Evolutionary conservation across 2,797 vertebrate genomes (phyloP).

Genomic region (Syndactyla subalaris): DNA sequence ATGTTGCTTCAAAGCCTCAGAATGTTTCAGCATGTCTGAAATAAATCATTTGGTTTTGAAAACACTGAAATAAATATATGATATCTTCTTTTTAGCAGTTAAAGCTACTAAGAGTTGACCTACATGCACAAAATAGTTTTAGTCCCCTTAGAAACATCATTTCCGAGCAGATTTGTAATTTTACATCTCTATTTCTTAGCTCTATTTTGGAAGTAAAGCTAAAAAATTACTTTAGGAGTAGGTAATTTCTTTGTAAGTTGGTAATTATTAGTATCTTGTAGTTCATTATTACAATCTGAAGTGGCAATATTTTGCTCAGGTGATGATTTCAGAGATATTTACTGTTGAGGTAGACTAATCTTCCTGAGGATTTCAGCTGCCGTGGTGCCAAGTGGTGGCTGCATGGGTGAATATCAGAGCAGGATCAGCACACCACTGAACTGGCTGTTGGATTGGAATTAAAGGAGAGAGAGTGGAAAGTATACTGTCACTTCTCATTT

Average conservation of each 20-base stretch:
- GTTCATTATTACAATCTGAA: background rate
- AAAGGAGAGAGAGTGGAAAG: background rate
- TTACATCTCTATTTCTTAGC: background rate
- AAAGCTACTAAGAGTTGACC: background rate
- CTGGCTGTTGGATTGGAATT: background rate
- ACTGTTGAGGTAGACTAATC: background rate
- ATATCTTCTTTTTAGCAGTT: background rate
- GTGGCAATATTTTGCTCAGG: background rate
- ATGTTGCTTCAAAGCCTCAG: background rate
- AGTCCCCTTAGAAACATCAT: background rate
- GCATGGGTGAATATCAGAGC: fast-evolving
- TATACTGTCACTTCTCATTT: background rate
- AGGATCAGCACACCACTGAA: background rate
- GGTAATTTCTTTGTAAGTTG: background rate
- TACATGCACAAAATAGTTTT: background rate
- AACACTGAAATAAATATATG: background rate
- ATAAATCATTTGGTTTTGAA: background rate
- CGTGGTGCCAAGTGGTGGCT: background rate
- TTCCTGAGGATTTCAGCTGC: background rate
- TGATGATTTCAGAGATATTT: background rate
- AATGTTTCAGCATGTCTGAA: background rate
- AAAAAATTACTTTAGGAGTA: background rate
- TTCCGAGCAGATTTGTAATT: background rate
- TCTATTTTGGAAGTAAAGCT: background rate
- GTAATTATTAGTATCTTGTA: background rate